Evolutionary conservation across 2,797 vertebrate species (phyloP), one percentile per base, ranked within the genome.

Genomic region (Lutjanus campechanus): DNA sequence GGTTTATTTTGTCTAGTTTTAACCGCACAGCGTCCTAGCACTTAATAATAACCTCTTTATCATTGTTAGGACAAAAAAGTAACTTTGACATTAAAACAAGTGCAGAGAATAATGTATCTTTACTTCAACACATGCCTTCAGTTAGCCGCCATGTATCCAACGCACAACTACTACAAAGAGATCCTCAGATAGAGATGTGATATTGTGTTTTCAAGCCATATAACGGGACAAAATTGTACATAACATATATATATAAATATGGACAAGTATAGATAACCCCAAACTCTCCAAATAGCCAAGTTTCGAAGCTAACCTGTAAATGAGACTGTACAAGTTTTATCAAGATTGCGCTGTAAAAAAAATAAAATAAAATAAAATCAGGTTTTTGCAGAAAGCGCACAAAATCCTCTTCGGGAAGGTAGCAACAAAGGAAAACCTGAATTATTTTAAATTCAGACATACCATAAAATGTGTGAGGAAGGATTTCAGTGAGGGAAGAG

Each of bases 181-280:
- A 74, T 72, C 56, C 56, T 82, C 69, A 41, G 11, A 49, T 8
- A 53, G 7, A 79, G 15, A 56, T 11, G 51, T 36, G 51, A 36
- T 43, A 17, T 56, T 55, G 53, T 54, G 51, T 85, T 86, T 58
- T 74, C 5, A 89, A 93, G 90, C 91, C 89, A 93, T 89, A 74
- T 73, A 60, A 66, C 61, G 56, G 25, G 44, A 68, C 6, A 0
- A 15, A 1, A 47, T 15, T 90, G 75, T 85, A 85, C 17, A 82
- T 81, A 75, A 58, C 7, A 53, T 67, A 63, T 47, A 61, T 64
- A 67, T 22, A 50, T 75, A 56, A 62, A 67, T 62, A 75, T 56
- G 47, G 55, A 50, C 55, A 36, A 55, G 55, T 69, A 55, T 58
- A 65, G 41, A 66, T 41, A 10, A 54, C 17, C 41, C 22, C 40